Evolutionary conservation across 2,797 vertebrate species (phyloP).

Genomic region (Dicrostonyx torquatus): DNA sequence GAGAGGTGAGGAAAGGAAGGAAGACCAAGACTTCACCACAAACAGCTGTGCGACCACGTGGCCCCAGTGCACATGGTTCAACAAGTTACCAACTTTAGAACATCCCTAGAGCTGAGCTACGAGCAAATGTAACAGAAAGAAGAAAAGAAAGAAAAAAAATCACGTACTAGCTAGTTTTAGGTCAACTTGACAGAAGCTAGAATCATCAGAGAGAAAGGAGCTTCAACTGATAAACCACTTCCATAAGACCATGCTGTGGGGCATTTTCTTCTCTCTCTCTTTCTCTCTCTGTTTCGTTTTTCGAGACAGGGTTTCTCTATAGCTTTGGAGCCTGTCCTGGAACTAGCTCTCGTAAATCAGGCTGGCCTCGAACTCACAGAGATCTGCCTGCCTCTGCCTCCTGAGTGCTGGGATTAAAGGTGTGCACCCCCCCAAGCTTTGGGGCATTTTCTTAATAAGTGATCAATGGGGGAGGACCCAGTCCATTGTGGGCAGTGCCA

Average conservation of each 20-base stretch:
- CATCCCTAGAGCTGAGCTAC: background rate
- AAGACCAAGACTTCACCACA: background rate
- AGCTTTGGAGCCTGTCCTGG: too few relatives aligned
- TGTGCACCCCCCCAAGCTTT: background rate
- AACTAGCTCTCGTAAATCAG: too few relatives aligned
- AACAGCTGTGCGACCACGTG: background rate
- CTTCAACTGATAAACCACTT: background rate
- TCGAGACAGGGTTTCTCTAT: too few relatives aligned
- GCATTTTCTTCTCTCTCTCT: background rate
- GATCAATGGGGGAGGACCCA: background rate
- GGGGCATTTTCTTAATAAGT: background rate
- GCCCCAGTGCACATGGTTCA: fast-evolving
- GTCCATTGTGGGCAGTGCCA: background rate
- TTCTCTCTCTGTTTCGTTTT: too few relatives aligned
- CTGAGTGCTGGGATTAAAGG: too few relatives aligned
- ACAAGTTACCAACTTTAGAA: background rate
- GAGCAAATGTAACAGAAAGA: background rate
- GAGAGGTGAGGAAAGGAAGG: background rate
- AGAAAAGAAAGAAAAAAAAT: background rate
- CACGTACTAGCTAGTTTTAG: background rate
- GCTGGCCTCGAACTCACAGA: too few relatives aligned
- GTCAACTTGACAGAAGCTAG: background rate
- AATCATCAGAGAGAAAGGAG: background rate
- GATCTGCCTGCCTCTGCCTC: too few relatives aligned
- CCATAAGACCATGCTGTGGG: background rate